Evolutionary conservation across 2,888 invertebrate species (phyloP).

Genomic region (Drosophila kuntzei): DNA sequence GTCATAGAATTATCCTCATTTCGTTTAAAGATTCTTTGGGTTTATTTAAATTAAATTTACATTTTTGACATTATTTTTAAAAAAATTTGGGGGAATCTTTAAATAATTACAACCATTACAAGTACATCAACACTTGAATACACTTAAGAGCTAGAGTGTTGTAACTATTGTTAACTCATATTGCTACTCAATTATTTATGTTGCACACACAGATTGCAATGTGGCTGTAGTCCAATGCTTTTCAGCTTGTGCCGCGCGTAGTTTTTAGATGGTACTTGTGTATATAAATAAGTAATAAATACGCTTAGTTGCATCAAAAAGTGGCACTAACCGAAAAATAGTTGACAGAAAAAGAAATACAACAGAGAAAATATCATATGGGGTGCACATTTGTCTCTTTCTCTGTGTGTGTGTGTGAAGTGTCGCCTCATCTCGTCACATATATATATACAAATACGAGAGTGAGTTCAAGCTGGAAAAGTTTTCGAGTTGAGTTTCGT

Average conservation of each 20-base stretch:
- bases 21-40: background rate
- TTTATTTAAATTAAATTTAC: background rate
- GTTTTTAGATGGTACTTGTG: slow-evolving; percentile 65
- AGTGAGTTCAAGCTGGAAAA: slow-evolving; percentile 44
- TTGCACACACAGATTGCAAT: slow-evolving; percentile 25
- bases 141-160: slow-evolving; percentile 21
- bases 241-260: slow-evolving; percentile 45
- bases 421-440: slow-evolving; percentile 51
- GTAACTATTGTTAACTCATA: slow-evolving; percentile 44
- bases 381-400: slow-evolving; percentile 39
- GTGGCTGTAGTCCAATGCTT: slow-evolving; percentile 39
- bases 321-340: slow-evolving; percentile 78
- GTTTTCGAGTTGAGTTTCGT: slow-evolving; percentile 79
- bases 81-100: slow-evolving; percentile 1
- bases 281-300: slow-evolving; percentile 79
- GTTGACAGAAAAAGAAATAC: slow-evolving; percentile 53
- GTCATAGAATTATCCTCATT: background rate
- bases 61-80: background rate
- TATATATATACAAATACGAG: slow-evolving; percentile 20
- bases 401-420: slow-evolving; percentile 34
- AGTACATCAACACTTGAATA: slow-evolving; percentile 17
- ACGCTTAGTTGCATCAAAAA: slow-evolving; percentile 80
- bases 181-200: slow-evolving; percentile 50
- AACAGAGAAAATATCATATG: slow-evolving; percentile 57
- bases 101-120: slow-evolving; percentile 8